phyloP scores from a whole-genome alignment of 2,113 vertebrate genomes.

The Promerops cafer region DNA sequence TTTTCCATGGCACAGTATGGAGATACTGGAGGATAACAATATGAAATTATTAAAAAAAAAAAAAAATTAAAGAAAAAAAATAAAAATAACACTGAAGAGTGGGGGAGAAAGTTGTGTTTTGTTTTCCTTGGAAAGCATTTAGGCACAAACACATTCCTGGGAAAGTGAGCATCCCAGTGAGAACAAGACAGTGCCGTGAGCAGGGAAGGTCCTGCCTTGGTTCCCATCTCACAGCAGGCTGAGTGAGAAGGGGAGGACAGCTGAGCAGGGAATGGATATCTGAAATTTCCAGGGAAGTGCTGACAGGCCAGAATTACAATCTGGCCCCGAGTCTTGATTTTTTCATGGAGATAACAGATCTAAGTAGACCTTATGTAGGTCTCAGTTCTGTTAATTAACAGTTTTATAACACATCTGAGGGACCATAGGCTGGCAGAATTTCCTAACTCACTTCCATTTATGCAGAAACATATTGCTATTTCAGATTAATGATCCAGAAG shows the following conservation, averaged over 20 bases:
- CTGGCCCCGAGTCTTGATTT: background rate
- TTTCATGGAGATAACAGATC: background rate
- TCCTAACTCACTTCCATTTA: background rate
- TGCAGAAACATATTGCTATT: constrained; percentile 3
- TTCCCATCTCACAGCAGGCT: background rate
- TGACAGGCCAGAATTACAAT: background rate
- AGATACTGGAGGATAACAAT: background rate
- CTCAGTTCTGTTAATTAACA: background rate
- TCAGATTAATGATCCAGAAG: constrained; percentile 25
- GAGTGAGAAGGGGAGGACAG: background rate
- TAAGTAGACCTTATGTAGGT: background rate
- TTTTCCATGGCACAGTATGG: background rate
- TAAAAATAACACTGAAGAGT: background rate
- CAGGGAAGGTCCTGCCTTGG: background rate
- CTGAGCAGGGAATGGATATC: background rate
- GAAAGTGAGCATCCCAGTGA: background rate
- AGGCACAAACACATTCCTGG: background rate
- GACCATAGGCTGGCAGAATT: background rate
- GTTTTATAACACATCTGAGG: background rate
- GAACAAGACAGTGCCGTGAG: background rate
- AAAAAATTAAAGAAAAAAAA: too few relatives aligned
- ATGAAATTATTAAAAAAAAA: too few relatives aligned
- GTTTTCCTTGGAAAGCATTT: background rate
- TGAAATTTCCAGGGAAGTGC: background rate
- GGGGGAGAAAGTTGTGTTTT: background rate